Conservation (phyloP, 2,888 invertebrate species). For the Erebia epiphron region DNA sequence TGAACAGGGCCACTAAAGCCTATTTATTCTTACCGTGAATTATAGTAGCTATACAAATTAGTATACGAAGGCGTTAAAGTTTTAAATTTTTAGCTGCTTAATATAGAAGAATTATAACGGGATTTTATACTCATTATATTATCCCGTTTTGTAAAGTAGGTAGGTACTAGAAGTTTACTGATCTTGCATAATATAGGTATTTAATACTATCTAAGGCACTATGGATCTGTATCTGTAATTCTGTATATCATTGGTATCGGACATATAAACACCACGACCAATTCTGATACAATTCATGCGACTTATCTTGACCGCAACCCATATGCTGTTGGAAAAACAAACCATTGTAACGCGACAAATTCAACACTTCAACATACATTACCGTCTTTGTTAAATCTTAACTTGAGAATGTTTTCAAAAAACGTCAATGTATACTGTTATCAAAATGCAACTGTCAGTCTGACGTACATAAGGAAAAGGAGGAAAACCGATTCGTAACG, state of each 20-base stretch:
- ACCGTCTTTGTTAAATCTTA: neutral
- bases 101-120: no score
- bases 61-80: no score
- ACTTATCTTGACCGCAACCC: conserved; percentile 50
- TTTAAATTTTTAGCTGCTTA: no score
- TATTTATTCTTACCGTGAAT: no score
- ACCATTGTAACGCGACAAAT: neutral
- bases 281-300: conserved; percentile 53
- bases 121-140: no score
- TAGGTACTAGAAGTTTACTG: no score
- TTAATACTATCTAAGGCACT: no score
- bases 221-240: no score
- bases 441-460: neutral
- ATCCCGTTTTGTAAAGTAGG: no score
- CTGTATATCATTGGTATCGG: conserved; percentile 30
- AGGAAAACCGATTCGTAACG: conserved; percentile 53
- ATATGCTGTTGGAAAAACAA: conserved; percentile 13
- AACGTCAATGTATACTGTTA: conserved; percentile 1
- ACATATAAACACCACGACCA: conserved; percentile 50
- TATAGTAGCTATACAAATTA: no score
- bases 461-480: conserved; percentile 36
- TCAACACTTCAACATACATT: conserved; percentile 12
- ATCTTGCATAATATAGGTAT: no score
- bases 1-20: no score
- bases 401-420: neutral